Base-by-base conservation (phyloP, 2,888 invertebrate genomes). In the Steinernema scapterisci region DNA sequence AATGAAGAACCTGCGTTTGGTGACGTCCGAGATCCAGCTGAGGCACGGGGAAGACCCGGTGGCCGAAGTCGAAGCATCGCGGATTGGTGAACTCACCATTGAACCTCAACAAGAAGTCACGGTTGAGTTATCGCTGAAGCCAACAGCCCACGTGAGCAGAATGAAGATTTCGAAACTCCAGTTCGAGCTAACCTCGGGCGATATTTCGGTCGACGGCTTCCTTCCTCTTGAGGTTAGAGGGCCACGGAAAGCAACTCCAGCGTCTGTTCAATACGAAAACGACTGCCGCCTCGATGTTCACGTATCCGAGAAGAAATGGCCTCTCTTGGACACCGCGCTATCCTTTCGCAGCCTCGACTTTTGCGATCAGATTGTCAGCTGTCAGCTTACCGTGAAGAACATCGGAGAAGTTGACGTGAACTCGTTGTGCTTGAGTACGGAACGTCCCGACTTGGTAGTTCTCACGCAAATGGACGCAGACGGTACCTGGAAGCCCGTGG, bases 251-350 rank as follows among this genome's bases (percentile, higher is more conserved):
- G 11, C 63, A 3, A 31, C 63, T 9, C 16, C 31, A 2, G 7
- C 79, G 74, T 63, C 76, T 1, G 76, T 78, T 31, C 52, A 74
- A 31, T 81, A 81, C 74, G 76, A 80, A 21, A 25, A 63, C 0
- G 83, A 83, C 73, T 77, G 80, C 48, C 79, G 85, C 1, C 79
- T 85, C 9, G 38, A 56, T 3, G 79, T 81, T 5, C 74, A 31
- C 13, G 82, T 85, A 1, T 70, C 83, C 9, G 31, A 73, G 13
- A 54, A 74, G 31, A 63, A 74, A 23, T 84, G 82, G 82, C 85
- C 85, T 0, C 77, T 85, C 5, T n/a, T 83, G 31, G 80, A 82
- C 70, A 77, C 84, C 25, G 63, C 73, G 23, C 54, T 78, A 3
- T 45, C 78, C 16, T 51, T 70, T 31, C 75, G 76, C 23, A 75